Base-by-base conservation (phyloP, 23 tunicate genomes). In the Ascidia mentula region DNA sequence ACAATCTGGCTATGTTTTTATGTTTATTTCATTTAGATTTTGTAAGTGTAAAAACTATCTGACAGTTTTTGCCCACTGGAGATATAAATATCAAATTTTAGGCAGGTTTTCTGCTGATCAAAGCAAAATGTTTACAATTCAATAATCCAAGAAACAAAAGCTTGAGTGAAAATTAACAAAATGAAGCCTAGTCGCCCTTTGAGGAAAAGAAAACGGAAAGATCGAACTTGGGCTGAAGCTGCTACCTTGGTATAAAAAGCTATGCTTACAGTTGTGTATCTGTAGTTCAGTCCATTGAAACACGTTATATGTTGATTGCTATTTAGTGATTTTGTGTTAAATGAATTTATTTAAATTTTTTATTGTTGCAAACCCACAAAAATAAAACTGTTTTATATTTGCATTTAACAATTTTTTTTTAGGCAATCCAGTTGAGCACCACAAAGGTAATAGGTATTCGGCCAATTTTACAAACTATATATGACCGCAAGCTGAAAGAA, bases 151-250 rank as follows among this genome's bases (percentile, higher is more conserved):
- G n/a, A n/a, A n/a, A n/a, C n/a, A n/a, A n/a, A n/a, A n/a, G n/a
- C n/a, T n/a, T n/a, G n/a, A n/a, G n/a, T n/a, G n/a, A n/a, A n/a
- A n/a, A 53, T 53, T 9, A 28, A 26, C 31, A 86, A 37, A 35
- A 88, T 88, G 87, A 82, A 82, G 42, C 72, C 35, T 40, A 87
- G 82, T 76, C 81, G 85, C 6, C 75, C 73, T 0, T 24, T 39
- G 60, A 84, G 73, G 72, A 90, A 78, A 37, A 72, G 74, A 46
- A 91, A 77, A 80, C 85, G 82, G 82, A 91, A 85, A 36, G 97
- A 91, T 31, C 37, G 87, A 32, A 91, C 97, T 39, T 91, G 97
- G 97, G 97, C 97, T 13, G 97, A 91, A 82, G 97, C 97, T 8
- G 86, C 89, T 0, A 86, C 90, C 8, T 60, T 82, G 90, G 97